These are phyloP conservation scores for Ondatra zibethicus DNA, from an alignment of 2,113 vertebrate species.

Conservation along the genomic window DNA sequence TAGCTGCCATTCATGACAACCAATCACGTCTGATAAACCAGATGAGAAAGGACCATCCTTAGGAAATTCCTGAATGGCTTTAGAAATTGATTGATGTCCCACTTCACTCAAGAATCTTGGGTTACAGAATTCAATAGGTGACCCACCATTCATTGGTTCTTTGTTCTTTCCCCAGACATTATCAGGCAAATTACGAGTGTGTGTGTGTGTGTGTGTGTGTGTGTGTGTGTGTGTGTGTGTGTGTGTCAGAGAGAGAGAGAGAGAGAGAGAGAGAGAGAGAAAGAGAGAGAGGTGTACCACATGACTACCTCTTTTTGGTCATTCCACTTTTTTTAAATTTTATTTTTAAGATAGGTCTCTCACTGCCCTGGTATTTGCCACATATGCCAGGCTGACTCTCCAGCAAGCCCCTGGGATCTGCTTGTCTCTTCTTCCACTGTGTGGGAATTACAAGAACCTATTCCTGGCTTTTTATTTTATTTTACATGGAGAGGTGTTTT, in stretches of 20 bases:
- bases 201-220: background rate
- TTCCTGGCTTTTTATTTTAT: background rate
- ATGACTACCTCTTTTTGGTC: no score
- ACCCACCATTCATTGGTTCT: background rate
- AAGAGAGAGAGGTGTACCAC: no score
- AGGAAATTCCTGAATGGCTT: background rate
- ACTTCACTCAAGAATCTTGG: slow-evolving; percentile 16
- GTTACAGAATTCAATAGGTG: background rate
- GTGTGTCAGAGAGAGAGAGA: no score
- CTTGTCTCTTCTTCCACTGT: background rate
- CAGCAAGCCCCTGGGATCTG: background rate
- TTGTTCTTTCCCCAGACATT: background rate
- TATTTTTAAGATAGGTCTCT: background rate
- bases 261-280: no score
- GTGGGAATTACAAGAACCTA: background rate
- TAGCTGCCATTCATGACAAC: background rate
- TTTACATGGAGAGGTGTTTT: background rate
- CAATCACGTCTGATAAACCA: background rate
- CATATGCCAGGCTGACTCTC: background rate
- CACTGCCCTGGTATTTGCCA: background rate
- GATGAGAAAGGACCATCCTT: background rate
- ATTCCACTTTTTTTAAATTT: background rate
- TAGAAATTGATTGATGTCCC: background rate
- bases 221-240: no score
- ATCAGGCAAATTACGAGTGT: background rate